These are phyloP conservation scores for Caenorhabditis becei DNA, from an alignment of 2,888 invertebrate species.

Conservation along the genomic window DNA sequence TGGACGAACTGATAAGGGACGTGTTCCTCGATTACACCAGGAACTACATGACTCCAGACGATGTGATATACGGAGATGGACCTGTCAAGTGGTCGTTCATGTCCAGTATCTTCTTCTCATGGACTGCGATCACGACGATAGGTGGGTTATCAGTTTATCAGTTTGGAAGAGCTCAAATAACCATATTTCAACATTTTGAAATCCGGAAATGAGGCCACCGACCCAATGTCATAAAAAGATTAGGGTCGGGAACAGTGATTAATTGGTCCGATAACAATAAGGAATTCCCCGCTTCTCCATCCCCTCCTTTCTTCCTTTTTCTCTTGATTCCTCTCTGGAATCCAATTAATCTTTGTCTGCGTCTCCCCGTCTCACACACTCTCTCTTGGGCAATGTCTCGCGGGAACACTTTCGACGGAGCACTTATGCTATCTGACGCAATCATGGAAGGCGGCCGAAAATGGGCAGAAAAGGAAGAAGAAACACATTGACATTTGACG, in stretches of 20 bases:
- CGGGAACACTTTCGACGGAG: conserved; percentile 54
- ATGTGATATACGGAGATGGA: conserved; percentile 79
- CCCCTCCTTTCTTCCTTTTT: neutral
- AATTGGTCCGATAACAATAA: conserved; percentile 35
- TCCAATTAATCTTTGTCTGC: conserved; percentile 42
- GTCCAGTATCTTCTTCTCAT: conserved; percentile 81
- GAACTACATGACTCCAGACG: conserved; percentile 81
- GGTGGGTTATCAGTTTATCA: conserved; percentile 64
- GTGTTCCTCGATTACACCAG: conserved; percentile 80
- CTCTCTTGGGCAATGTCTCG: conserved; percentile 20
- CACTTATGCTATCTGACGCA: conserved; percentile 60
- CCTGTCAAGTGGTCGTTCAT: conserved; percentile 81
- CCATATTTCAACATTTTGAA: neutral
- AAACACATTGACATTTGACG: conserved; percentile 24
- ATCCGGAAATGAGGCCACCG: conserved; percentile 1
- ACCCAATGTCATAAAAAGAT: conserved; percentile 31
- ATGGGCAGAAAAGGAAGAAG: conserved; percentile 22
- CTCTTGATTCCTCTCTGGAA: neutral
- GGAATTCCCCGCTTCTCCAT: neutral
- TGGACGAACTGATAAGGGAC: conserved; percentile 77
- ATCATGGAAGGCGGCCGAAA: conserved; percentile 32
- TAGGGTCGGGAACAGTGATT: conserved; percentile 21
- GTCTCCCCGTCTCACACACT: neutral
- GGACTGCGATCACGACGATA: conserved; percentile 82
- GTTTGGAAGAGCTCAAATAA: too few species aligned